Conservation (phyloP, 2,797 vertebrate species). For the Toxotes lorentzi region DNA sequence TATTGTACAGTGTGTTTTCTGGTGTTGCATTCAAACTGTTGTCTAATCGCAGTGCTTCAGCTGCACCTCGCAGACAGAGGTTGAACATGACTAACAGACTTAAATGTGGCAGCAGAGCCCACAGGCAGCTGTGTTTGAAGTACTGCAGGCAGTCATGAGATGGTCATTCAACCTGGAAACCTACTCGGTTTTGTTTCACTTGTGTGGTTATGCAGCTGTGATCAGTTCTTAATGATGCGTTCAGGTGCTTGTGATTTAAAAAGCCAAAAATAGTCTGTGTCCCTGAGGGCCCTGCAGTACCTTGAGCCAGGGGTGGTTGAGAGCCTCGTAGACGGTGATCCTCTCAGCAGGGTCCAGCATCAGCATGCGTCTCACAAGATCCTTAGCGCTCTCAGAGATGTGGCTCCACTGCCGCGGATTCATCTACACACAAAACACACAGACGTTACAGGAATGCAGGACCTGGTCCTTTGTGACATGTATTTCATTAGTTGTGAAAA, state of each 20-base stretch:
- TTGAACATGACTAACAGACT: neutral
- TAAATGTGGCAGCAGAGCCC: no score
- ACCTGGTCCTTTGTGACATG: no score
- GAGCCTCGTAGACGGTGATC: conserved; percentile 98
- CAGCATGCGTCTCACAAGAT: conserved; percentile 97
- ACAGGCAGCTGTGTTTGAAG: no score
- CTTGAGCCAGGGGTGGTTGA: conserved; percentile 99
- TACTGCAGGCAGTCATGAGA: no score
- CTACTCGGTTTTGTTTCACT: neutral
- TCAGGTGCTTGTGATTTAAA: neutral
- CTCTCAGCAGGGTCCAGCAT: conserved; percentile 99
- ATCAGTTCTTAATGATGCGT: neutral
- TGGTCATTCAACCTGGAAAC: no score
- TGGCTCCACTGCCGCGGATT: conserved; percentile 98
- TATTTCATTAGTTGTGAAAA: no score
- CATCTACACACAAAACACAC: conserved; percentile 84
- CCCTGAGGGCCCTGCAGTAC: conserved; percentile 47
- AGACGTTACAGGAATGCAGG: neutral
- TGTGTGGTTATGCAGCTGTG: neutral
- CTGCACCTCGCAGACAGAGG: neutral
- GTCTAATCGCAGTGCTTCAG: no score
- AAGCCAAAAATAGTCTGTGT: no score
- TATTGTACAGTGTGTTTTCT: no score
- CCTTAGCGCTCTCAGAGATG: conserved; percentile 99
- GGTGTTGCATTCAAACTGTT: no score